phyloP scores from a whole-genome alignment of 2,888 invertebrate genomes.

The Cepaea hortensis region DNA sequence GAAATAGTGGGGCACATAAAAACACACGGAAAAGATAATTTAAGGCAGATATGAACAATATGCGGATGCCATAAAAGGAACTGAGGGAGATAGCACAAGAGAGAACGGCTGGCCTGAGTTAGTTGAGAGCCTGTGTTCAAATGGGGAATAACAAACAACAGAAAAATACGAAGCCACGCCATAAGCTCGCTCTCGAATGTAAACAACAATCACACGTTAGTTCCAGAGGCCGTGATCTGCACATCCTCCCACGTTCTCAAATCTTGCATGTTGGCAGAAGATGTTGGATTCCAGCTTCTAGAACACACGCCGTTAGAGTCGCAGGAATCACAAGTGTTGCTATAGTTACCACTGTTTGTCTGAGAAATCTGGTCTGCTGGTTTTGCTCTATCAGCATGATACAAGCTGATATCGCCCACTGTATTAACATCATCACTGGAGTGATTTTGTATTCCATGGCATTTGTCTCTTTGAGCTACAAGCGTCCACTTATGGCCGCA shows the following conservation, averaged over 20 bases:
- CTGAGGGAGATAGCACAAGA: not conserved
- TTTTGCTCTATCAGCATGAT: not conserved
- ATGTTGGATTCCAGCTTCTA: not conserved
- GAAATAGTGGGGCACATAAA: not conserved
- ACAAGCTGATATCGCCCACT: not conserved
- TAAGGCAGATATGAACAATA: not conserved
- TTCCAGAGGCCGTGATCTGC: not conserved
- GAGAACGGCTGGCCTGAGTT: not conserved
- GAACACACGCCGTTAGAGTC: not conserved
- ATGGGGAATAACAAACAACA: not conserved
- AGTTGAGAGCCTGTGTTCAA: not conserved
- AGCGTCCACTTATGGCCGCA: constrained; percentile 23
- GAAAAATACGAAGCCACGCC: not conserved
- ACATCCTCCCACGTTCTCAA: not conserved
- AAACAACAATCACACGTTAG: not conserved
- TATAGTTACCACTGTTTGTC: no score
- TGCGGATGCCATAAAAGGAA: not conserved
- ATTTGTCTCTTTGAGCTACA: not conserved
- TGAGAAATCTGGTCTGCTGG: not conserved
- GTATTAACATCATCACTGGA: no score
- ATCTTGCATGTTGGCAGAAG: not conserved
- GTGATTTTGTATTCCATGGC: not conserved
- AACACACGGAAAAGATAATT: not conserved
- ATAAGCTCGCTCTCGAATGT: no score
- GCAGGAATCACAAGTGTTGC: no score